Evolutionary conservation across 2,113 vertebrate genomes (phyloP).

Genomic region (Ictalurus furcatus): DNA sequence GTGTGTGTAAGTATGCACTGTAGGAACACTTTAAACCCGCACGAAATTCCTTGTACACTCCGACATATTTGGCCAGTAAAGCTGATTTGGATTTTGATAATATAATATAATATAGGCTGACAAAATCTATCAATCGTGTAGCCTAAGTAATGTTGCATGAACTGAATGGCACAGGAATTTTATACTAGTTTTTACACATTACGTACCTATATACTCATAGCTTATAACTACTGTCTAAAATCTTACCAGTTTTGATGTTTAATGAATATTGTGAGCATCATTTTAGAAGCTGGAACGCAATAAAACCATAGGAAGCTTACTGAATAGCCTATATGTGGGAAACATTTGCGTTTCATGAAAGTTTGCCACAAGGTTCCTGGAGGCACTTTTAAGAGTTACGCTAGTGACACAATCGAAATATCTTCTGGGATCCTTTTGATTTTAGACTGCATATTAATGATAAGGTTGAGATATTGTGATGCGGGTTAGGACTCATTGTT

Average conservation of each 20-base stretch:
- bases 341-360: background rate
- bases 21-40: too few relatives aligned
- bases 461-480: background rate
- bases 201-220: background rate
- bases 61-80: too few relatives aligned
- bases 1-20: too few relatives aligned
- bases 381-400: conserved; percentile 3
- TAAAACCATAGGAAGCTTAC: background rate
- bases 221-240: background rate
- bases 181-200: background rate
- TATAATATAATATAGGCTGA: background rate
- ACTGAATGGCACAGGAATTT: too few relatives aligned
- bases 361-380: background rate
- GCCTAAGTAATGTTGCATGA: too few relatives aligned
- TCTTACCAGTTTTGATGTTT: background rate
- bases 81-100: too few relatives aligned
- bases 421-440: background rate
- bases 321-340: background rate
- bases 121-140: background rate
- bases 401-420: background rate
- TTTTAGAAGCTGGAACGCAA: background rate
- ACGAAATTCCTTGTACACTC: too few relatives aligned
- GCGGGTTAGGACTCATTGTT: background rate
- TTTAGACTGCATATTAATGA: background rate
- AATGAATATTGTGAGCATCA: background rate